These are phyloP conservation scores for Drosophila murphyi DNA, from an alignment of 1,140 invertebrate species.

Conservation along the genomic window DNA sequence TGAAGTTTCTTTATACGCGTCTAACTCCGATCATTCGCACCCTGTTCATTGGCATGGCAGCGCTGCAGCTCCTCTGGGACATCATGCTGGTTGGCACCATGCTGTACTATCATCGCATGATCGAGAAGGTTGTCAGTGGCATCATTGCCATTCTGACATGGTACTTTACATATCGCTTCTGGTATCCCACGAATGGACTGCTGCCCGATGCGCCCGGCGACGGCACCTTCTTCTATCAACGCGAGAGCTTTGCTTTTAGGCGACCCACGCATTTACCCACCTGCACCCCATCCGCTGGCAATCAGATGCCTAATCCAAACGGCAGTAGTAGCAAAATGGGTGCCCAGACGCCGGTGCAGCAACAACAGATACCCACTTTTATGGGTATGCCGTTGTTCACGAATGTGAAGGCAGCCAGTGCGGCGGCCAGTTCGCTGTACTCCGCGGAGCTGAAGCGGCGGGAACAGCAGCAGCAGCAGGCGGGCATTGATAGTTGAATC, in stretches of 20 bases:
- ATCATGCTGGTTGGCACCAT: conserved; percentile 96
- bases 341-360: conserved; percentile 10
- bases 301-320: conserved; percentile 42
- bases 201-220: conserved; percentile 90
- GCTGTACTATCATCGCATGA: conserved; percentile 97
- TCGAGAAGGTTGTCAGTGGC: conserved; percentile 96
- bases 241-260: conserved; percentile 65
- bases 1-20: conserved; percentile 90
- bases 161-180: conserved; percentile 95
- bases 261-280: conserved; percentile 64
- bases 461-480: conserved; percentile 31
- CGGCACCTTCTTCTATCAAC: conserved; percentile 91
- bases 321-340: conserved; percentile 30
- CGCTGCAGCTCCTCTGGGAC: conserved; percentile 95
- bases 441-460: conserved; percentile 37
- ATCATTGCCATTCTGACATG: conserved; percentile 94
- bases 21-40: conserved; percentile 93
- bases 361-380: conserved; percentile 86
- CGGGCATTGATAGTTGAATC: conserved; percentile 49
- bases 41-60: conserved; percentile 91
- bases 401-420: conserved; percentile 58
- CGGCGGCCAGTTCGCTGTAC: conserved; percentile 51
- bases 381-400: conserved; percentile 92
- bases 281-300: conserved; percentile 5
- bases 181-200: conserved; percentile 88